phyloP scores from a whole-genome alignment of 2,888 invertebrate species.

The Blera fallax region DNA sequence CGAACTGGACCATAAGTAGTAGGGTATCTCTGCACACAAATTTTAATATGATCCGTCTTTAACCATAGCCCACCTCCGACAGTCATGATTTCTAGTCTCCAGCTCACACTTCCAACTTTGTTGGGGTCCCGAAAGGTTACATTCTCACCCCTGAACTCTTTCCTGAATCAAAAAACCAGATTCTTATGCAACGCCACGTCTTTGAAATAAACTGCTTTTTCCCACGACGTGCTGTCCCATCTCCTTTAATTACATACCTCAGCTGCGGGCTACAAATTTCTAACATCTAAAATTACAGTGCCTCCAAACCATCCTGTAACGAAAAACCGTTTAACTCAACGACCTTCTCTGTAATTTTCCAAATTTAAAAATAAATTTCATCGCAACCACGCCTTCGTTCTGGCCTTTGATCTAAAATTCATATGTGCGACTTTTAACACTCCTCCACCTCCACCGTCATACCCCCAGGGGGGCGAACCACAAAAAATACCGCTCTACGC shows the following conservation, averaged over 20 bases:
- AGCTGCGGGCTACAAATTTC: background rate
- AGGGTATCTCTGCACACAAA: too few species aligned
- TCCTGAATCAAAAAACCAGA: background rate
- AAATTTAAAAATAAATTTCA: conserved; percentile 55
- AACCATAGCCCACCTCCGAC: too few species aligned
- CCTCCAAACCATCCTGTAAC: background rate
- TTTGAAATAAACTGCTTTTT: background rate
- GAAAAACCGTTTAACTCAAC: conserved; percentile 33
- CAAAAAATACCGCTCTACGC: background rate
- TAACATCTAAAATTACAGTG: conserved; percentile 1
- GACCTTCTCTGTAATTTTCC: conserved; percentile 55
- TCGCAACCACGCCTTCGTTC: conserved; percentile 36
- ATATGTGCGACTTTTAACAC: conserved; percentile 68
- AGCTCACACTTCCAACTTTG: too few species aligned
- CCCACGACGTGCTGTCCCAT: background rate
- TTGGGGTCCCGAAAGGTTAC: background rate
- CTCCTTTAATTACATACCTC: background rate
- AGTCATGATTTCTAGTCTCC: too few species aligned
- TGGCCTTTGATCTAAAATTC: conserved; percentile 66
- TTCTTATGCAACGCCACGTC: background rate
- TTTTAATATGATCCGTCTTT: too few species aligned
- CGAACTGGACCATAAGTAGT: too few species aligned
- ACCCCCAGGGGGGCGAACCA: background rate
- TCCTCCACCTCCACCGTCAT: background rate
- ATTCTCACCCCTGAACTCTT: background rate